Evolutionary conservation across 2,888 invertebrate species (phyloP).

Genomic region (Apeira syringaria): DNA sequence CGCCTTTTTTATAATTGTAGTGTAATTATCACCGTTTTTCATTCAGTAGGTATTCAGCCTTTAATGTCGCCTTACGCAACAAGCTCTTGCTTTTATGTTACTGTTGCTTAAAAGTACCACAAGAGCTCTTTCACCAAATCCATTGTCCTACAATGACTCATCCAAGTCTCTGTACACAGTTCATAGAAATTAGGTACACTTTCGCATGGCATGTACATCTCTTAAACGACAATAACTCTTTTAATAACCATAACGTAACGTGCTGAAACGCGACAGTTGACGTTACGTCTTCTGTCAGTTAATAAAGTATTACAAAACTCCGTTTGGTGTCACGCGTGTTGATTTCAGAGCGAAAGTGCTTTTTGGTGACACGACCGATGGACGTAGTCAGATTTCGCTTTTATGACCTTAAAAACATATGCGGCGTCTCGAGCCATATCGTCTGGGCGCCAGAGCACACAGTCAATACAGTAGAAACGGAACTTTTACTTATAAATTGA

Average conservation of each 20-base stretch:
- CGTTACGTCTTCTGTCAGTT: conserved; percentile 36
- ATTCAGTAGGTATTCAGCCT: conserved; percentile 6
- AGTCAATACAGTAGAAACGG: background rate
- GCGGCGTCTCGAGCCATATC: background rate
- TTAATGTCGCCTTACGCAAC: conserved; percentile 20
- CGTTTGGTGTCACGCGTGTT: conserved; percentile 30
- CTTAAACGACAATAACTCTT: conserved; percentile 25
- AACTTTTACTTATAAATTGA: too few relatives aligned
- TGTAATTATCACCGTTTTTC: conserved; percentile 1
- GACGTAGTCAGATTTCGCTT: conserved; percentile 45
- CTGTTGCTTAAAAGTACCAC: conserved; percentile 22
- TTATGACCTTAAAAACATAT: conserved; percentile 44
- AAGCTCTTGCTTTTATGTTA: conserved; percentile 9
- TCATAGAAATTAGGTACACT: conserved; percentile 33
- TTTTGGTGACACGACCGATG: conserved; percentile 38
- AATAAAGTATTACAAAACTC: conserved; percentile 35
- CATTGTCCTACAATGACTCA: conserved; percentile 22
- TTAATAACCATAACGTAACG: conserved; percentile 41
- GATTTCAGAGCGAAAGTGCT: conserved; percentile 51
- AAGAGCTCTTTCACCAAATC: conserved; percentile 19
- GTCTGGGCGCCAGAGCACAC: background rate
- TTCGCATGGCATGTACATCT: conserved; percentile 30
- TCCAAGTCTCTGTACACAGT: conserved; percentile 17
- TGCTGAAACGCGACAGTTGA: conserved; percentile 34
- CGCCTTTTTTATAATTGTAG: background rate